These are phyloP conservation scores for Micoletzkya japonica DNA, from an alignment of 2,888 invertebrate species.

Conservation along the genomic window DNA sequence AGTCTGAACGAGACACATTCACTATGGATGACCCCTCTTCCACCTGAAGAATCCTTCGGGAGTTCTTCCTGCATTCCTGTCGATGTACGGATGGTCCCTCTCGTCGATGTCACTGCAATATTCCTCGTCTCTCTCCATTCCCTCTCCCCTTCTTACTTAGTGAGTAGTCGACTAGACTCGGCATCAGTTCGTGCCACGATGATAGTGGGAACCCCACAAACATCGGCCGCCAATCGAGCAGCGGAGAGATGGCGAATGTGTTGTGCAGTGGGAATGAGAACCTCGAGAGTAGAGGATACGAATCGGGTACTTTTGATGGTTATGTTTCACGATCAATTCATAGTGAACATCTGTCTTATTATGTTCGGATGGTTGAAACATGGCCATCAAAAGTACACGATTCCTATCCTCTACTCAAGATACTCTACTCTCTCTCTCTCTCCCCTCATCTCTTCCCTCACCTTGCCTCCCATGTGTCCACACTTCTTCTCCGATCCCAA, in stretches of 20 bases:
- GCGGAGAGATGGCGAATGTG: constrained; percentile 65
- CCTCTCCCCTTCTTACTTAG: constrained; percentile 34
- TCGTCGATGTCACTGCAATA: constrained; percentile 62
- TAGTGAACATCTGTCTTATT: too few species aligned
- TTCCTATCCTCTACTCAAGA: neutral
- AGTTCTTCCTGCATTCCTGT: constrained; percentile 62
- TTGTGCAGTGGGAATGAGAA: constrained; percentile 64
- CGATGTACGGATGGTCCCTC: constrained; percentile 64
- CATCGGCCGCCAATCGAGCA: constrained; percentile 65
- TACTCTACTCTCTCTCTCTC: neutral
- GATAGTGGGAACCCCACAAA: constrained; percentile 64
- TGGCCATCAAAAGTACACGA: too few species aligned
- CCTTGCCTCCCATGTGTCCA: constrained; percentile 65
- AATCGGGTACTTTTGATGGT: too few species aligned
- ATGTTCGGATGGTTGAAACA: too few species aligned
- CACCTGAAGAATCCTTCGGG: constrained; percentile 64
- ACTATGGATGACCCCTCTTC: neutral
- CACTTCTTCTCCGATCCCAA: constrained; percentile 66
- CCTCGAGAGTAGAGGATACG: constrained; percentile 32
- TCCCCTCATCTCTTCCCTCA: too few species aligned
- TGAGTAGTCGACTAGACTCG: constrained; percentile 64
- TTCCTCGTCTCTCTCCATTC: neutral
- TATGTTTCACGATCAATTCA: too few species aligned
- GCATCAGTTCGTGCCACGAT: constrained; percentile 65
- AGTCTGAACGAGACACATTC: constrained; percentile 36